These are phyloP conservation scores for Meriones psammophilus DNA, from an alignment of 2,797 vertebrate genomes.

Conservation along the genomic window DNA sequence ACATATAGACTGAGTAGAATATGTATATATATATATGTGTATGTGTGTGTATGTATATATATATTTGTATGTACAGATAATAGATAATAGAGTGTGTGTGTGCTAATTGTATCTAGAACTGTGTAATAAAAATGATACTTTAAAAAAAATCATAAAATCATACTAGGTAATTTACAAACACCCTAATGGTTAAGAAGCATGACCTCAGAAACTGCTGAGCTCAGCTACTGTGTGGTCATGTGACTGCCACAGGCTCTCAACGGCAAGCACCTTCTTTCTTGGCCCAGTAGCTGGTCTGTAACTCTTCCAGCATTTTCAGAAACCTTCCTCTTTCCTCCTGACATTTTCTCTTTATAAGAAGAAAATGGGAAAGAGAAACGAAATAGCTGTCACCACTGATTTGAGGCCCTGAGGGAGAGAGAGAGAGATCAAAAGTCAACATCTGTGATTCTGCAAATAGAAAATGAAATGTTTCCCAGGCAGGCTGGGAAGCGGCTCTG, in stretches of 20 bases:
- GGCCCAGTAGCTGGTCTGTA: background rate
- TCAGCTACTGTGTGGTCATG: background rate
- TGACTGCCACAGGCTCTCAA: background rate
- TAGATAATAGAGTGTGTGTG: background rate
- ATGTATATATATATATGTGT: background rate
- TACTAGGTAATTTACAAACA: background rate
- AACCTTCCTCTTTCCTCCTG: slow-evolving; percentile 47
- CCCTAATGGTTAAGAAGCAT: background rate
- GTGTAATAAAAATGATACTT: background rate
- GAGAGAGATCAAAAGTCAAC: slow-evolving; percentile 84
- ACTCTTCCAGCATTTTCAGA: slow-evolving; percentile 53
- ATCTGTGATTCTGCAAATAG: slow-evolving; percentile 88
- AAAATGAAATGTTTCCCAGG: slow-evolving; percentile 84
- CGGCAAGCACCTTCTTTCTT: background rate
- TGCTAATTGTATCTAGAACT: background rate
- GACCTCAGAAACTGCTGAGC: background rate
- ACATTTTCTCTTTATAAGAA: slow-evolving; percentile 47
- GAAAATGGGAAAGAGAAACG: background rate
- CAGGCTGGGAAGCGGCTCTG: background rate
- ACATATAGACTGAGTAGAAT: background rate
- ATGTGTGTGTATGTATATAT: background rate
- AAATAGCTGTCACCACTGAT: slow-evolving; percentile 58
- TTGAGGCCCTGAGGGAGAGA: slow-evolving; percentile 67
- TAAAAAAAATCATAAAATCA: background rate
- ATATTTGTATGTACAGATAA: too few relatives aligned